Base-by-base conservation (phyloP, 2,797 vertebrate species). In the Rhinogobio ventralis region DNA sequence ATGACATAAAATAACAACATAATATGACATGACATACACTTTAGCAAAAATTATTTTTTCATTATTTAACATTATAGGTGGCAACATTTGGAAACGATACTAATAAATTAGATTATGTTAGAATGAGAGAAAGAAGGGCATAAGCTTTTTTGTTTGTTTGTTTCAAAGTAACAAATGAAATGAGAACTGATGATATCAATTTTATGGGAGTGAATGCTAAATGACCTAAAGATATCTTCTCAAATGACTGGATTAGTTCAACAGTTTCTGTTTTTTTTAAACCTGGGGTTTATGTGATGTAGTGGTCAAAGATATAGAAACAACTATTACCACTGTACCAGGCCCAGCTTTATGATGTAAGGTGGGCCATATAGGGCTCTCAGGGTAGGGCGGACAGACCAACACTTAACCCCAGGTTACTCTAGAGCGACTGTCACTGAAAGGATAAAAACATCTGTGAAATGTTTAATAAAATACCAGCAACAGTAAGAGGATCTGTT, bases 151-250 rank as follows among this genome's bases (percentile, higher is more conserved):
- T n/a, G n/a, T n/a, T 19, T 36, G 1, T 45, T 46, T 23, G 2
- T 71, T 46, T 25, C 39, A 25, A 71, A 46, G 42, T 72, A 72
- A 72, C n/a, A 72, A 46, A 72, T 28, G 69, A 72, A 49, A 62
- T 28, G 57, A 67, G 64, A 66, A 53, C 49, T 5, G 6, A 7
- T 33, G 15, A 14, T 49, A 73, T 73, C 11, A 0, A 11, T 51
- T 73, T 17, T 9, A 17, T 49, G 25, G 46, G 19, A 14, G 10
- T 53, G 72, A 74, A 30, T 14, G 25, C 14, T 49, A 33, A 53
- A 74, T 72, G 1, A 49, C n/a, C 7, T 7, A 33, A 30, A 53
- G 11, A 14, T 33, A 74, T 33, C 28, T 51, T 74, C n/a, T 30
- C 71, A 20, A 73, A 73, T 51, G 71, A 49, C 42, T 72, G 14